Percentiles rank a stretch among this genome's conserved stretches.
These are phyloP conservation scores for Dryococelus australis DNA, from an alignment of 2,888 invertebrate species.

Conservation along the genomic window DNA sequence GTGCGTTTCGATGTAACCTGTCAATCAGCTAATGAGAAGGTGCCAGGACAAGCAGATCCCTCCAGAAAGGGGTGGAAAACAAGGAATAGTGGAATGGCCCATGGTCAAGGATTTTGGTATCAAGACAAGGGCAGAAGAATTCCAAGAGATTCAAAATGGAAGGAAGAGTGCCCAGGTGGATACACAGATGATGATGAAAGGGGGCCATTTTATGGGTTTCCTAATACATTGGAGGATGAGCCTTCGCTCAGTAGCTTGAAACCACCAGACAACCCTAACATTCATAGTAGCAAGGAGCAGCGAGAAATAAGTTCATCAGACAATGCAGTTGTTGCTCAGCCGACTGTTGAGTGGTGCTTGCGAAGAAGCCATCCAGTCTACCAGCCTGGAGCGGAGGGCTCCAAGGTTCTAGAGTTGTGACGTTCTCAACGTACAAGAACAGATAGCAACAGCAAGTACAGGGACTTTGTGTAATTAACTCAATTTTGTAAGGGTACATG, in stretches of 20 bases:
- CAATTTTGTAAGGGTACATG: too few species aligned
- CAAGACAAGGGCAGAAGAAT: too few species aligned
- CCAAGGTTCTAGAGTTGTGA: too few species aligned
- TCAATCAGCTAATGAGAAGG: background rate
- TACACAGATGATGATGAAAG: background rate
- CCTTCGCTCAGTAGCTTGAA: background rate
- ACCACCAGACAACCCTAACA: background rate
- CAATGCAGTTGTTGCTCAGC: too few species aligned
- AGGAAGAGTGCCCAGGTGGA: background rate
- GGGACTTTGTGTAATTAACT: too few species aligned
- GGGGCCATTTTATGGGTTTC: background rate
- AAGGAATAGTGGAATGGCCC: background rate
- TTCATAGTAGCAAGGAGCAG: too few species aligned
- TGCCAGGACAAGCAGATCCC: background rate
- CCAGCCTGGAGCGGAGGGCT: too few species aligned
- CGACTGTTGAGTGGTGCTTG: too few species aligned
- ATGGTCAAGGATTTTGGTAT: background rate
- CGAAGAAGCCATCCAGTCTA: too few species aligned
- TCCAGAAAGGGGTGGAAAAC: background rate
- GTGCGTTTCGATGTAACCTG: background rate
- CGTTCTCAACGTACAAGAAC: too few species aligned
- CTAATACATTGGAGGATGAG: background rate
- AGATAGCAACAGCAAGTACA: too few species aligned
- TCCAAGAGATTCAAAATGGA: too few species aligned
- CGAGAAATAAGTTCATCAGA: background rate